Percentiles rank a stretch among this genome's conserved stretches.
These are phyloP conservation scores for Diachasma alloeum DNA, from an alignment of 1,140 invertebrate species.

Conservation along the genomic window DNA sequence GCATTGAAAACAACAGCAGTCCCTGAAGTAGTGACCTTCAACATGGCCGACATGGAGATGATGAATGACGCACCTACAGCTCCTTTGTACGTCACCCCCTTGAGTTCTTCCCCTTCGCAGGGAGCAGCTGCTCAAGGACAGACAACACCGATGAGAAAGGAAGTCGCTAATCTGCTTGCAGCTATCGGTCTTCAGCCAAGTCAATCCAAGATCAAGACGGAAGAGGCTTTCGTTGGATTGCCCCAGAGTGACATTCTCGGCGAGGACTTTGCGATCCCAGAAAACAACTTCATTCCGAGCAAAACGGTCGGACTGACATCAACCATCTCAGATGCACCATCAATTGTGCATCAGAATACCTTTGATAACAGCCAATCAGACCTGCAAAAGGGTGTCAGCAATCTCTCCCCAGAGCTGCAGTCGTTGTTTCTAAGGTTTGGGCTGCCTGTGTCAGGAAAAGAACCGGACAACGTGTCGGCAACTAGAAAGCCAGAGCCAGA, in stretches of 20 bases:
- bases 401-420: conserved; percentile 57
- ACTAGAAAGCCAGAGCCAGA: conserved; percentile 38
- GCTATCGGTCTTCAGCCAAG: conserved; percentile 55
- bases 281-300: conserved; percentile 19
- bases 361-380: conserved; percentile 40
- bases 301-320: conserved; percentile 32
- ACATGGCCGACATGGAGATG: conserved; percentile 22
- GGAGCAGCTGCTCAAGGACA: conserved; percentile 23
- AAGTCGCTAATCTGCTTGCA: conserved; percentile 58
- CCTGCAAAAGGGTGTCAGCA: conserved; percentile 50
- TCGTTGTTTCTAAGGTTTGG: conserved; percentile 58
- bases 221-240: conserved; percentile 26
- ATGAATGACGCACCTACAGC: conserved; percentile 32
- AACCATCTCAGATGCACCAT: conserved; percentile 19
- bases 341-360: conserved; percentile 45
- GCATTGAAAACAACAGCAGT: not conserved
- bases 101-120: conserved; percentile 17
- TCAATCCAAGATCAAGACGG: conserved; percentile 26
- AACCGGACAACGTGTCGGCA: conserved; percentile 1
- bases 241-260: conserved; percentile 26
- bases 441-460: conserved; percentile 40
- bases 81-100: conserved; percentile 55
- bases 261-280: conserved; percentile 29
- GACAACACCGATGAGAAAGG: conserved; percentile 46
- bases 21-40: not conserved